phyloP scores from a whole-genome alignment of 1,140 invertebrate species.

The Zeugodacus cucurbitae region DNA sequence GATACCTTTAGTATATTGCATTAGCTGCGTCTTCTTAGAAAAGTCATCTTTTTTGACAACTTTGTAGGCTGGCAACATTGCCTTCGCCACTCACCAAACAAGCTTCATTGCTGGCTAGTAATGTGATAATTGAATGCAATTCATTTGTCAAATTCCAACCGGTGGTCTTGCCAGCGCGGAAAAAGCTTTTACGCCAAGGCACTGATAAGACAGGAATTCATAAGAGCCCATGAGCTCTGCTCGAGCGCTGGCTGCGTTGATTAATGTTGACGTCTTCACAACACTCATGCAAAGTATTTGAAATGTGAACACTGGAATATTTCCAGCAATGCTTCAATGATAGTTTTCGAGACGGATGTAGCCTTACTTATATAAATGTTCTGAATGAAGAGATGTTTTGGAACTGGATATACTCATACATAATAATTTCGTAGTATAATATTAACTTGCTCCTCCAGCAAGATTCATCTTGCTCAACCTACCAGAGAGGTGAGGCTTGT shows the following conservation, averaged over 20 bases:
- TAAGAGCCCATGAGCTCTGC: not conserved
- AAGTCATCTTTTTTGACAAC: not conserved
- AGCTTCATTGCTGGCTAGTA: not conserved
- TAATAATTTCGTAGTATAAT: too few relatives aligned
- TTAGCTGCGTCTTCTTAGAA: too few relatives aligned
- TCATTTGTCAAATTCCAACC: conserved; percentile 25
- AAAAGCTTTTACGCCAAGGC: conserved; percentile 1
- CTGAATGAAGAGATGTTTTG: not conserved
- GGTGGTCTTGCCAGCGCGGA: not conserved
- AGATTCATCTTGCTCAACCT: too few relatives aligned
- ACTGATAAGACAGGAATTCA: not conserved
- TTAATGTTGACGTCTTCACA: not conserved
- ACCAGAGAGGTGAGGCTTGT: too few relatives aligned
- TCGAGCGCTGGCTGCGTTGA: not conserved
- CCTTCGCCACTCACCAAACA: not conserved
- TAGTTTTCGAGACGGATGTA: too few relatives aligned
- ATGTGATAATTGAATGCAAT: conserved; percentile 14
- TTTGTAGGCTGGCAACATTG: not conserved
- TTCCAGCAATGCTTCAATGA: too few relatives aligned
- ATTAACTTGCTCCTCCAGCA: too few relatives aligned
- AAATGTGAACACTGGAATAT: not conserved
- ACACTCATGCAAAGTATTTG: not conserved
- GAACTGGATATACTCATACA: too few relatives aligned
- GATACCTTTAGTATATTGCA: not conserved
- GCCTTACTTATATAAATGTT: too few relatives aligned